phyloP scores from a whole-genome alignment of 2,797 vertebrate genomes.

The Erithacus rubecula region DNA sequence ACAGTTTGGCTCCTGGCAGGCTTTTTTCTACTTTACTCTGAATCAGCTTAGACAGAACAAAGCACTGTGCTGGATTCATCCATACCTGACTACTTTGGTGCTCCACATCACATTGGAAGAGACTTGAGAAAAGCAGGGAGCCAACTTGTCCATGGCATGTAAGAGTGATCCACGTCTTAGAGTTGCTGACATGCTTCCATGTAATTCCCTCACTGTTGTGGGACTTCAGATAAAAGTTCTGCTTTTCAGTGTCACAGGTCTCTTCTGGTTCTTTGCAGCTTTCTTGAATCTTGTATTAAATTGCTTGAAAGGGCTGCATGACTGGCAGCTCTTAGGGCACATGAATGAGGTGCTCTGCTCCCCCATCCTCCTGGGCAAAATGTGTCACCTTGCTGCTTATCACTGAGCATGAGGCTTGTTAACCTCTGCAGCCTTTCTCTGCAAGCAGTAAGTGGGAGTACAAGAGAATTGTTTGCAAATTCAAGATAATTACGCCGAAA shows the following conservation, averaged over 20 bases:
- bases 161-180: background rate
- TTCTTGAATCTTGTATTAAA: background rate
- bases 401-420: background rate
- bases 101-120: background rate
- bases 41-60: background rate
- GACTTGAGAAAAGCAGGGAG: background rate
- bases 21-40: background rate
- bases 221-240: background rate
- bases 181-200: background rate
- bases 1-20: background rate
- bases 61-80: background rate
- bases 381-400: background rate
- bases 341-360: background rate
- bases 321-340: background rate
- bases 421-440: background rate
- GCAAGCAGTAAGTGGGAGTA: background rate
- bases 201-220: background rate
- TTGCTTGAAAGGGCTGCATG: background rate
- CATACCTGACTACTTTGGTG: background rate
- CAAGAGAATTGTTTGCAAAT: background rate
- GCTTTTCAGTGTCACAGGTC: background rate
- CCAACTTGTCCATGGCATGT: rapidly evolving
- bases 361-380: background rate
- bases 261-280: background rate
- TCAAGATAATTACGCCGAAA: background rate